Percentiles rank a stretch among this genome's conserved stretches.
Evolutionary conservation across 2,888 invertebrate species (phyloP).

Genomic region (Ectemnius cavifrons): DNA sequence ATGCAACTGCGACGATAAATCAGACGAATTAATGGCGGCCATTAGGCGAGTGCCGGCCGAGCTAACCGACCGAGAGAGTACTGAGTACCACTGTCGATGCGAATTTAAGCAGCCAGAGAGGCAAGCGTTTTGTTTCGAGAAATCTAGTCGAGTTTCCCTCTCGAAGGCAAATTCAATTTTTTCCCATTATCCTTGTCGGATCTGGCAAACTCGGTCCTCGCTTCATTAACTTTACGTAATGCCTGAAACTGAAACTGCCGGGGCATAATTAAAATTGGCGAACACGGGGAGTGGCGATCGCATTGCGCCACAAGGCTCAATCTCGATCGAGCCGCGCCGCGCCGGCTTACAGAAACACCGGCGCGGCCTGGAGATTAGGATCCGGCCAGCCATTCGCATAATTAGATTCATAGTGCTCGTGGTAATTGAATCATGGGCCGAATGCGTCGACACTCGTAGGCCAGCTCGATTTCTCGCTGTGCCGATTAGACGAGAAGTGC

Average conservation of each 20-base stretch:
- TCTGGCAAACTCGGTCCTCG: conserved; percentile 41
- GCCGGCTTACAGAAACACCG: neutral
- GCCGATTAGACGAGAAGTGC: too few species aligned
- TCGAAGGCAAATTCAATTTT: conserved; percentile 28
- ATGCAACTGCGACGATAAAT: conserved; percentile 1
- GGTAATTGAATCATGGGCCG: conserved; percentile 6
- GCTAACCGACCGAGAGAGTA: neutral
- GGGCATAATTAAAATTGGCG: conserved; percentile 53
- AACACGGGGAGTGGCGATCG: conserved; percentile 23
- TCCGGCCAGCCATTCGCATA: conserved; percentile 5
- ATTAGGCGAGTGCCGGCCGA: neutral
- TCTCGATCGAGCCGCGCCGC: conserved; percentile 23
- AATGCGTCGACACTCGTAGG: too few species aligned
- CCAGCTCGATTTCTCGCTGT: too few species aligned
- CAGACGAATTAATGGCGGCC: neutral
- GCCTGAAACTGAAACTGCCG: conserved; percentile 5
- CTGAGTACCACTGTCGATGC: neutral
- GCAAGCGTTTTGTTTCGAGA: neutral
- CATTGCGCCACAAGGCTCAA: conserved; percentile 37
- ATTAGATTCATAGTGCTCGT: neutral
- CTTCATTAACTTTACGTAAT: conserved; percentile 51
- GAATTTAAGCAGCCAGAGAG: neutral
- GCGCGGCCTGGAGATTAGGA: conserved; percentile 12
- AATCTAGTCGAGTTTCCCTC: neutral
- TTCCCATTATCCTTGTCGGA: conserved; percentile 25